Conservation (phyloP, 2,113 vertebrate species). For the Cochlearius cochlearius region DNA sequence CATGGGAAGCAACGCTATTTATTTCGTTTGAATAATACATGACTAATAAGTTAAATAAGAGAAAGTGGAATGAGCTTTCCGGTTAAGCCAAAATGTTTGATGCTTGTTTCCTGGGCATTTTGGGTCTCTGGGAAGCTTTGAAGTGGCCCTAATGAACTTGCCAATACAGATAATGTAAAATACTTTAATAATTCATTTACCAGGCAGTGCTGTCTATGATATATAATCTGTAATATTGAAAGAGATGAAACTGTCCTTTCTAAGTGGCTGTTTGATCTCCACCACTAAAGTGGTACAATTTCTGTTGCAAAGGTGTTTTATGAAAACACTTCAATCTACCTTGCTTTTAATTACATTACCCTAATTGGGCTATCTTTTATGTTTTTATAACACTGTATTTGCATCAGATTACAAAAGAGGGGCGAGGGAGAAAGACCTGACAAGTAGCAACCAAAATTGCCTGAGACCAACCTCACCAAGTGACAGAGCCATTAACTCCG, state of each 20-base stretch:
- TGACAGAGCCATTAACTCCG: neutral
- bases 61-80: conserved; percentile 15
- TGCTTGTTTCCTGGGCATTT: conserved; percentile 13
- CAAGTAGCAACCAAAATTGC: neutral
- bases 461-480: neutral
- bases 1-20: neutral
- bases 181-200: conserved; percentile 61
- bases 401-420: neutral
- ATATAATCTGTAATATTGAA: conserved; percentile 5
- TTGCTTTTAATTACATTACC: neutral
- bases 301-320: neutral
- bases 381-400: neutral
- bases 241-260: neutral
- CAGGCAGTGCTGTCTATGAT: neutral
- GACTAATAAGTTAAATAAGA: conserved; percentile 30
- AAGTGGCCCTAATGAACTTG: conserved; percentile 40
- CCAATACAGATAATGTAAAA: conserved; percentile 39
- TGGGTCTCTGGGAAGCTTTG: conserved; percentile 6
- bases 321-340: neutral
- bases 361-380: neutral
- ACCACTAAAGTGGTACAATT: neutral
- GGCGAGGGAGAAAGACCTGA: neutral
- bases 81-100: conserved; percentile 9
- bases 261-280: neutral
- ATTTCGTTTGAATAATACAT: conserved; percentile 54